Percentiles rank a stretch among this genome's conserved stretches.
Conservation (phyloP, 2,888 invertebrate species). For the Caenorhabditis sp. region DNA sequence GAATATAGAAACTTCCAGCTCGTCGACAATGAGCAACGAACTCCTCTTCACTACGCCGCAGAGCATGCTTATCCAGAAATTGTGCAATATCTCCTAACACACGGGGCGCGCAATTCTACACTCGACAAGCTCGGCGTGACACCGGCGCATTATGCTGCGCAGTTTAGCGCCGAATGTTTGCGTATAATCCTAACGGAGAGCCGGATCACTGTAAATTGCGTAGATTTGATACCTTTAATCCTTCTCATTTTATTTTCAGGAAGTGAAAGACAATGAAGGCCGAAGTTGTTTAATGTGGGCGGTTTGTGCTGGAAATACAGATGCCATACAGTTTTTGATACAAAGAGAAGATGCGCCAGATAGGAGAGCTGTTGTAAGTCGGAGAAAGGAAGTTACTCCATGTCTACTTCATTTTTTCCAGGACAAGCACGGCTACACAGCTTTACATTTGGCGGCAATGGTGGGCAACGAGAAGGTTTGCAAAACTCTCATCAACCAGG, state of each 20-base stretch:
- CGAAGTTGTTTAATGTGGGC: constrained; percentile 70
- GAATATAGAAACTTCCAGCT: constrained; percentile 28
- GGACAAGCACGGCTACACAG: constrained; percentile 54
- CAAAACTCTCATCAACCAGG: constrained; percentile 59
- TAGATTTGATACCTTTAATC: constrained; percentile 10
- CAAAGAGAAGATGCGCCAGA: constrained; percentile 40
- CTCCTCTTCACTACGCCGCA: constrained; percentile 63
- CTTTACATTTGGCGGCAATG: constrained; percentile 67
- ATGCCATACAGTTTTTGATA: constrained; percentile 49
- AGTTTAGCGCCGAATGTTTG: constrained; percentile 50
- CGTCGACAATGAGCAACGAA: constrained; percentile 59
- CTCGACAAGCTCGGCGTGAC: constrained; percentile 55
- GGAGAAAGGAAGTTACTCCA: no score
- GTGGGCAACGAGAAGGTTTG: constrained; percentile 60
- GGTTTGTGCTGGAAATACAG: constrained; percentile 60
- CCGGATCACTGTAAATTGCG: constrained; percentile 4
- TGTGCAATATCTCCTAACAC: constrained; percentile 48
- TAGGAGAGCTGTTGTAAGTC: constrained; percentile 40
- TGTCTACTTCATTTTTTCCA: not conserved
- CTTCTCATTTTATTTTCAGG: constrained; percentile 37
- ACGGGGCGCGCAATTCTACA: constrained; percentile 51
- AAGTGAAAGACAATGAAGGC: constrained; percentile 63
- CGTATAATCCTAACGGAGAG: constrained; percentile 31
- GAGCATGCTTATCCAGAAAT: constrained; percentile 51
- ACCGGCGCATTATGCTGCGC: constrained; percentile 69